Evolutionary conservation across 2,888 invertebrate genomes (phyloP).

Genomic region (Aricia artaxerxes): DNA sequence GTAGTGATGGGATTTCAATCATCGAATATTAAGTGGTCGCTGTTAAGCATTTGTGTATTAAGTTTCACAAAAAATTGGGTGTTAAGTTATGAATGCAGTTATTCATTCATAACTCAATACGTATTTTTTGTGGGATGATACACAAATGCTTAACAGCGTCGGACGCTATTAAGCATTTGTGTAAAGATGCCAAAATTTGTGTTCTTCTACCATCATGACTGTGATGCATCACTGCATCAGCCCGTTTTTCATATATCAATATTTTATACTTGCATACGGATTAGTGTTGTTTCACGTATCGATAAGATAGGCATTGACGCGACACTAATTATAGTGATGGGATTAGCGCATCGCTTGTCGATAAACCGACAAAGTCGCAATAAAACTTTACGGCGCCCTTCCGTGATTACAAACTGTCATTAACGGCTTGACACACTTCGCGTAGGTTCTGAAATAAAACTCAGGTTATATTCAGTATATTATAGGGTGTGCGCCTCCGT

Average conservation of each 20-base stretch:
- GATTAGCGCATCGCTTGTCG: conserved; percentile 3
- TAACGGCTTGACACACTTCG: background rate
- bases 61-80: too few species aligned
- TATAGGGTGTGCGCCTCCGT: too few species aligned
- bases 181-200: too few species aligned
- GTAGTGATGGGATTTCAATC: background rate
- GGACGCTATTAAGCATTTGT: too few species aligned
- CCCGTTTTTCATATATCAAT: background rate
- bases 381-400: background rate
- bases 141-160: too few species aligned
- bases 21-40: too few species aligned
- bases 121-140: too few species aligned
- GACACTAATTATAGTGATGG: conserved; percentile 5
- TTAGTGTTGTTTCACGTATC: background rate
- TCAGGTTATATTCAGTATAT: background rate
- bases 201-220: too few species aligned
- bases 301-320: conserved; percentile 13
- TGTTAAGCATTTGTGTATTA: too few species aligned
- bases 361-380: conserved; percentile 17
- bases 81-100: too few species aligned
- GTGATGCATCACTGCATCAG: background rate
- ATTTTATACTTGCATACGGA: background rate
- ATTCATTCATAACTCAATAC: too few species aligned
- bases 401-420: background rate
- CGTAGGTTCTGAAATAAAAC: background rate